phyloP scores from a whole-genome alignment of 2,888 invertebrate species.

The Nomada fucata region DNA sequence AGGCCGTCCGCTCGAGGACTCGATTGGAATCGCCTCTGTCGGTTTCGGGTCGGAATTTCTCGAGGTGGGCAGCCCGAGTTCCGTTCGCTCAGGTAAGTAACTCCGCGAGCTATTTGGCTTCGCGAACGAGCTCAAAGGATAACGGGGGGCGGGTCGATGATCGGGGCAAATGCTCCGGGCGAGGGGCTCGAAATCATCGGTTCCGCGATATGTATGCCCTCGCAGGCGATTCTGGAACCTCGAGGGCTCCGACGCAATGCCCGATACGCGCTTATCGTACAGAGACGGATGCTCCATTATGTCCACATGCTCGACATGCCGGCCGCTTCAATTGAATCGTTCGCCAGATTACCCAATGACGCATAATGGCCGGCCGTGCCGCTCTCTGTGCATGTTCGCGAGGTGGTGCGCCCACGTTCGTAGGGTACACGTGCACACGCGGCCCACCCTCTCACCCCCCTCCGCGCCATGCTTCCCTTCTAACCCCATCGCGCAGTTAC shows the following conservation, averaged over 20 bases:
- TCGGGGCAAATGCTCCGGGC: slow-evolving; percentile 44
- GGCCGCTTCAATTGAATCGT: slow-evolving; percentile 83
- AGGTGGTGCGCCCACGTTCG: slow-evolving; percentile 22
- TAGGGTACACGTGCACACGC: slow-evolving; percentile 3
- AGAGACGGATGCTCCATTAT: slow-evolving; percentile 83
- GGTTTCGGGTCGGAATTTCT: slow-evolving; percentile 35
- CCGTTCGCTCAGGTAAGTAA: slow-evolving; percentile 56
- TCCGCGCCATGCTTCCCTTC: slow-evolving; percentile 18
- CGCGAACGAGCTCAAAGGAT: slow-evolving; percentile 62
- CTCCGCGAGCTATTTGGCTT: slow-evolving; percentile 56
- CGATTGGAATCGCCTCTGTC: slow-evolving; percentile 25
- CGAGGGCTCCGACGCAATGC: slow-evolving; percentile 58
- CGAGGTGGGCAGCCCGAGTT: slow-evolving; percentile 13
- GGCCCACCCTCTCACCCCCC: neutral
- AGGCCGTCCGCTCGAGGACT: neutral
- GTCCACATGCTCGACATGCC: slow-evolving; percentile 83
- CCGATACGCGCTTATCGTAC: slow-evolving; percentile 79
- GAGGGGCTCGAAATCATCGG: slow-evolving; percentile 60
- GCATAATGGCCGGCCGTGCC: slow-evolving; percentile 80
- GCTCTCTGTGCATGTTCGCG: slow-evolving; percentile 33
- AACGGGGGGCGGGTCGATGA: slow-evolving; percentile 35
- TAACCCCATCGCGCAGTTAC: slow-evolving; percentile 8
- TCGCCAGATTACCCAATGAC: slow-evolving; percentile 83
- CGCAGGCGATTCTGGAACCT: slow-evolving; percentile 56
- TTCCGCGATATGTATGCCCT: slow-evolving; percentile 62